Evolutionary conservation across 2,888 invertebrate species (phyloP).

Genomic region (Oconnorella tubifera): DNA sequence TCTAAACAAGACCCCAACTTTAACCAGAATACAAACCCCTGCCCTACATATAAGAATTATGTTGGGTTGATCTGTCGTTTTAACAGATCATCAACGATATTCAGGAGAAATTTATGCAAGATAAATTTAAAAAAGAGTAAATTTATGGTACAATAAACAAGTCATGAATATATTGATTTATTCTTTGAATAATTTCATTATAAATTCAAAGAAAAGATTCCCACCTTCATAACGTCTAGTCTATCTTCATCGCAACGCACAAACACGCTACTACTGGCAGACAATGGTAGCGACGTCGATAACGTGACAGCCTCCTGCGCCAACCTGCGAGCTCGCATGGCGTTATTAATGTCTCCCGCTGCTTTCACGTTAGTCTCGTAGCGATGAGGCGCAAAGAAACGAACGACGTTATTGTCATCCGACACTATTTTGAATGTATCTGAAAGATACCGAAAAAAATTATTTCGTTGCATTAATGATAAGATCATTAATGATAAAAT

Average conservation of each 20-base stretch:
- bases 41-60: too few species aligned
- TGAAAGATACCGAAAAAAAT: too few species aligned
- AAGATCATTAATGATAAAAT: not conserved
- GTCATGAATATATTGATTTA: not conserved
- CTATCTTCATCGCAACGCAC: constrained; percentile 90
- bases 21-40: too few species aligned
- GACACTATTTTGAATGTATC: constrained; percentile 89
- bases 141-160: not conserved
- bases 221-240: constrained; percentile 89
- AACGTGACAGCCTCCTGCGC: constrained; percentile 93
- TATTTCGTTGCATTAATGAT: not conserved
- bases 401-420: constrained; percentile 67
- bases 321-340: constrained; percentile 79
- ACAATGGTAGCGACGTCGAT: constrained; percentile 84
- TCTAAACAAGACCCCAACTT: too few species aligned
- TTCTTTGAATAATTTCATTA: too few species aligned
- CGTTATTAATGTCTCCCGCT: constrained; percentile 80
- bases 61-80: too few species aligned
- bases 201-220: too few species aligned
- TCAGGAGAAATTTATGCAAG: too few species aligned
- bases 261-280: constrained; percentile 89
- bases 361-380: constrained; percentile 71
- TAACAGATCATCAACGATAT: too few species aligned
- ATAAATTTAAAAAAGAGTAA: not conserved
- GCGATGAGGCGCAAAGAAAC: constrained; percentile 77